Evolutionary conservation across 2,888 invertebrate species (phyloP), one percentile per base, ranked within the genome.

Genomic region (Laspeyria flexula): DNA sequence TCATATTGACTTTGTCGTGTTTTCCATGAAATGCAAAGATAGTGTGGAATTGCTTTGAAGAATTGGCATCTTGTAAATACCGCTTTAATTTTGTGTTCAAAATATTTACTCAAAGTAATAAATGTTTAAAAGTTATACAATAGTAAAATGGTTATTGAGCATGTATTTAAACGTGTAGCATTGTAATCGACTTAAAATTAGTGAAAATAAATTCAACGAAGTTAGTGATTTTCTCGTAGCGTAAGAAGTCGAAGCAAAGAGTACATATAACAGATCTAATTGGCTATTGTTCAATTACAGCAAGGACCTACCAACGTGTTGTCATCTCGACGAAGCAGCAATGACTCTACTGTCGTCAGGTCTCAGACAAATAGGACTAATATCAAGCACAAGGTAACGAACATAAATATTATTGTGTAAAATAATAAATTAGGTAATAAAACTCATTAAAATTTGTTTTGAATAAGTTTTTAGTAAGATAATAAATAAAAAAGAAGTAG

Each of bases 311-410:
- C 94, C 37, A 95, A 95, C 63, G 92, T 95, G 29, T 89, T 96
- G 72, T 96, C 96, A 18, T 96, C 96, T 25, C 93, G 97, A 69
- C 93, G 97, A 70, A 97, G 97, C 82, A 97, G 97, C 67, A 97
- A 96, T 78, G 97, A 97, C 83, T 96, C 96, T 1, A 95, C 96
- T 0, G 93, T 93, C 12, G 93, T 93, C 59, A 83, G 93, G 41
- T 85, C 91, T 12, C 92, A 92, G 59, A 88, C 88, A 5, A 91
- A 88, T 65, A 86, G 93, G 51, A 85, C 88, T 2, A 92, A 93
- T 60, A 91, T 92, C 53, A 92, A 93, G 63, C 91, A 92, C 63
- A 92, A 93, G 86, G 93, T 92, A 86, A 75, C n/a, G 69, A 2
- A 13, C 29, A 2, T 13, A 10, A 7, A 13, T 16, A 34, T 9